Conservation (phyloP, 2,797 vertebrate genomes). For the Cynopterus sphinx region DNA sequence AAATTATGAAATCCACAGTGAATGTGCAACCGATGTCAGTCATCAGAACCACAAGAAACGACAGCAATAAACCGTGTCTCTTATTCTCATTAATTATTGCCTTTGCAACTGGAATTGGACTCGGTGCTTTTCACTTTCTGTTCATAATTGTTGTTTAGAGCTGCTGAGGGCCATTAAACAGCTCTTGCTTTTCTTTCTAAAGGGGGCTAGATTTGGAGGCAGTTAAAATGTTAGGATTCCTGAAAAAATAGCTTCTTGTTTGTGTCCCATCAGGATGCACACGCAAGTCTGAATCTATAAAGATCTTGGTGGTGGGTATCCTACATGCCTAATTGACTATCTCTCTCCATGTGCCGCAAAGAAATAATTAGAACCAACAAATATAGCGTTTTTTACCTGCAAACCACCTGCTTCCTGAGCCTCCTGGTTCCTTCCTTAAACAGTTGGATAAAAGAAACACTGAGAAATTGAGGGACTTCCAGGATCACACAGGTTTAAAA, state of each 20-base stretch:
- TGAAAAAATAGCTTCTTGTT: conserved; percentile 69
- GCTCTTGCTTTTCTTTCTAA: conserved; percentile 40
- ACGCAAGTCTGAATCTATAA: conserved; percentile 51
- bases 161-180: conserved; percentile 20
- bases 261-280: conserved; percentile 56
- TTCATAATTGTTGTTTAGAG: conserved; percentile 67
- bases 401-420: conserved; percentile 52
- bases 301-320: conserved; percentile 40
- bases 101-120: conserved; percentile 45
- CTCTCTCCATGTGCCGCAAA: conserved; percentile 46
- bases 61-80: neutral
- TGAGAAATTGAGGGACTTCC: neutral
- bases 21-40: neutral
- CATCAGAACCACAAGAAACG: neutral
- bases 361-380: conserved; percentile 72
- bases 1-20: neutral
- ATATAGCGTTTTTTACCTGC: conserved; percentile 44
- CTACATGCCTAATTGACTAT: conserved; percentile 58
- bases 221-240: conserved; percentile 55
- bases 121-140: conserved; percentile 42
- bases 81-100: conserved; percentile 49
- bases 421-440: conserved; percentile 10
- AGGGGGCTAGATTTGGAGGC: conserved; percentile 19
- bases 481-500: conserved; percentile 39
- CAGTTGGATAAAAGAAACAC: conserved; percentile 9